phyloP scores from a whole-genome alignment of 2,113 vertebrate species.

The Nesogale talazaci region DNA sequence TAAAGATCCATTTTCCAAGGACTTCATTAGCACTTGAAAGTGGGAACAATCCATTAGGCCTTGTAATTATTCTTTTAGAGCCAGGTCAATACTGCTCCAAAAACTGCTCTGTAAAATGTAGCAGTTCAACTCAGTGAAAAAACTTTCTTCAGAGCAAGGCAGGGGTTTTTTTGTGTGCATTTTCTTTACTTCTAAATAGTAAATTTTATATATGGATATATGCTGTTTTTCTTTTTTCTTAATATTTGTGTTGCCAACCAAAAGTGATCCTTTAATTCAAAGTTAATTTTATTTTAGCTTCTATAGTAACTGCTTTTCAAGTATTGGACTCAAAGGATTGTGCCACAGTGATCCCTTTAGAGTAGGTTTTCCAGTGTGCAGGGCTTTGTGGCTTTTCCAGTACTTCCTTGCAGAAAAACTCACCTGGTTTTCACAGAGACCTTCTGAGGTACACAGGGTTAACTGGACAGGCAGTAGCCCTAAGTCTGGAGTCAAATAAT shows the following conservation, averaged over 20 bases:
- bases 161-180: too few relatives aligned
- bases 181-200: background rate
- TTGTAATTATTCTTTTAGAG: constrained; percentile 18
- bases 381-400: constrained; percentile 31
- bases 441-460: background rate
- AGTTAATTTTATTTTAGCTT: constrained; percentile 38
- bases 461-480: background rate
- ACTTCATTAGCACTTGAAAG: constrained; percentile 64
- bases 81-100: background rate
- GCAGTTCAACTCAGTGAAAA: background rate
- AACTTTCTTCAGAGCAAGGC: background rate
- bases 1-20: constrained; percentile 54
- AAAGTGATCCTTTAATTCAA: constrained; percentile 24
- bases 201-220: background rate
- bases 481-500: background rate
- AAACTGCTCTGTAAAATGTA: background rate
- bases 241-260: background rate
- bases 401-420: constrained; percentile 29
- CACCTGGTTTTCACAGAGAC: constrained; percentile 12
- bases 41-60: constrained; percentile 26
- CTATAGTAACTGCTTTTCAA: constrained; percentile 8
- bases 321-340: background rate
- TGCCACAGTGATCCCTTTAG: background rate
- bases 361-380: constrained; percentile 18
- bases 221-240: constrained; percentile 6